Evolutionary conservation across 2,888 invertebrate genomes (phyloP).

Genomic region (Ennomos fuscantarius): DNA sequence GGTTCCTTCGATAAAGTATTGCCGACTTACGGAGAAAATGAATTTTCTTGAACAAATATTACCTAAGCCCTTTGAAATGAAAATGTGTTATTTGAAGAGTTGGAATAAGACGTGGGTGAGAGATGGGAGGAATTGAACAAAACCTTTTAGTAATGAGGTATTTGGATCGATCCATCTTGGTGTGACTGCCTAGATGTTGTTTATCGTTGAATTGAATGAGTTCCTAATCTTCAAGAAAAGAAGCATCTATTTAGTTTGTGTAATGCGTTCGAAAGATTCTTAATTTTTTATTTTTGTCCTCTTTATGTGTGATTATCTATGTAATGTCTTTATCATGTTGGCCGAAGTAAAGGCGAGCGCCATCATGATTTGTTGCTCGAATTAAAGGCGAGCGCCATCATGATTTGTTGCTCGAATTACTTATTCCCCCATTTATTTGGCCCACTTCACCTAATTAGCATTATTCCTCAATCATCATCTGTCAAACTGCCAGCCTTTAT

Average conservation of each 20-base stretch:
- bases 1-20: conserved; percentile 27
- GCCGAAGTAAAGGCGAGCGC: too few species aligned
- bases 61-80: conserved; percentile 33
- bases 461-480: conserved; percentile 17
- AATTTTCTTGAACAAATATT: conserved; percentile 34
- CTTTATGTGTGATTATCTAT: too few species aligned
- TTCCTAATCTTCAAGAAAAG: too few species aligned
- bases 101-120: conserved; percentile 25
- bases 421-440: conserved; percentile 7
- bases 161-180: neutral
- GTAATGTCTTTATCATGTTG: too few species aligned
- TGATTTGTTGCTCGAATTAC: neutral
- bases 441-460: conserved; percentile 7
- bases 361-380: neutral
- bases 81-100: conserved; percentile 32
- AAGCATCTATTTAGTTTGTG: too few species aligned
- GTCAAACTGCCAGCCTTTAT: conserved; percentile 9
- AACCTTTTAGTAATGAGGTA: conserved; percentile 10
- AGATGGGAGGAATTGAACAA: neutral
- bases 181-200: too few species aligned
- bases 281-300: too few species aligned
- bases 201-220: too few species aligned
- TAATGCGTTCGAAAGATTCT: too few species aligned
- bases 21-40: conserved; percentile 31
- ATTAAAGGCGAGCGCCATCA: neutral